phyloP scores from a whole-genome alignment of 2,888 invertebrate genomes.

The Melanchra persicariae region DNA sequence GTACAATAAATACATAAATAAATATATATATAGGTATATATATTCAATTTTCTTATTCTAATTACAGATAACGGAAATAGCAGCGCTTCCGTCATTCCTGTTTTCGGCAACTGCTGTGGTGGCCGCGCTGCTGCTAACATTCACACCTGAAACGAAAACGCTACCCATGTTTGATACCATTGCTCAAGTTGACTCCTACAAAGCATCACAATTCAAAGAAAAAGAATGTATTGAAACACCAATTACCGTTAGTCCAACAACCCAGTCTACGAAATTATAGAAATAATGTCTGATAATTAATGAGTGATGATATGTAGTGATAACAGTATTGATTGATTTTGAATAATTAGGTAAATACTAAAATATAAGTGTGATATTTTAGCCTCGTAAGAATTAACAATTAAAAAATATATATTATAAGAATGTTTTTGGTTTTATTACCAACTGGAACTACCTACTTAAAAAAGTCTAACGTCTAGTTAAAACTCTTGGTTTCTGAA shows the following conservation, averaged over 20 bases:
- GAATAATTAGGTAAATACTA: slow-evolving; percentile 5
- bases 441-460: not conserved
- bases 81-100: slow-evolving; percentile 78
- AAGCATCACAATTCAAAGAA: slow-evolving; percentile 64
- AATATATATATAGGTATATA: no score
- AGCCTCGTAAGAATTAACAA: not conserved
- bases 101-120: slow-evolving; percentile 78
- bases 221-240: slow-evolving; percentile 33
- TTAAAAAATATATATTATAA: slow-evolving; percentile 3
- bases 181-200: slow-evolving; percentile 78
- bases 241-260: slow-evolving; percentile 14
- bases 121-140: slow-evolving; percentile 74
- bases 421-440: slow-evolving; percentile 15
- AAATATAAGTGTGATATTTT: slow-evolving; percentile 42
- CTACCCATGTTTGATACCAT: slow-evolving; percentile 84
- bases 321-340: slow-evolving; percentile 20
- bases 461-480: not conserved
- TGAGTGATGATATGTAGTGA: no score
- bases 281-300: not conserved
- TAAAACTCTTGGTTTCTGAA: not conserved
- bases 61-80: slow-evolving; percentile 76
- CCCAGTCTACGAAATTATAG: slow-evolving; percentile 56
- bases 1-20: no score
- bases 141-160: slow-evolving; percentile 83
- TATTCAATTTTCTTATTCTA: slow-evolving; percentile 21